phyloP scores from a whole-genome alignment of 2,888 invertebrate genomes.

The Drosophila kuntzei region DNA sequence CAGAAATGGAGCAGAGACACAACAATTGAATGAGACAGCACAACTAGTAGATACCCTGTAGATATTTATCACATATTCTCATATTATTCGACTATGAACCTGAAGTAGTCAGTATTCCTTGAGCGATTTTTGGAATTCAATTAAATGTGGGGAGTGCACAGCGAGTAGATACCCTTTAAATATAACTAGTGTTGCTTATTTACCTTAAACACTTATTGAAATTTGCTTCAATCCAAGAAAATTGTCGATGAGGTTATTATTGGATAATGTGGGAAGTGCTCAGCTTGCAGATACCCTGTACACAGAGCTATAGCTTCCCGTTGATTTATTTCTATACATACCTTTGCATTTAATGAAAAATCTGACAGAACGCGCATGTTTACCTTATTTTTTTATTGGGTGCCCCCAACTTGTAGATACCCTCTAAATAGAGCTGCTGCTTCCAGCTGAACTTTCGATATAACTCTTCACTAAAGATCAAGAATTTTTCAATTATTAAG shows the following conservation, averaged over 20 bases:
- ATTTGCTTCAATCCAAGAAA: too few species aligned
- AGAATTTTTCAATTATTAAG: too few species aligned
- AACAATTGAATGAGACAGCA: slow-evolving; percentile 23
- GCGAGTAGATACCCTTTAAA: not conserved
- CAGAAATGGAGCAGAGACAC: slow-evolving; percentile 76
- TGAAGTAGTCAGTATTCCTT: not conserved
- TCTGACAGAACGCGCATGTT: too few species aligned
- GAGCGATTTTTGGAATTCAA: not conserved
- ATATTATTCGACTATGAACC: not conserved
- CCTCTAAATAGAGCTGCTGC: too few species aligned
- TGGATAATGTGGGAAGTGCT: not conserved
- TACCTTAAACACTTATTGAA: too few species aligned
- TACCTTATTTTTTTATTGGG: too few species aligned
- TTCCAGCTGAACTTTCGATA: too few species aligned
- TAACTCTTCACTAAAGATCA: too few species aligned
- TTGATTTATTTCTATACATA: too few species aligned
- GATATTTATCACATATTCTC: not conserved
- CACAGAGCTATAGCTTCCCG: not conserved
- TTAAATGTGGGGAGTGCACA: not conserved
- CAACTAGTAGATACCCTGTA: slow-evolving; percentile 7
- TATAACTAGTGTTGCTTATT: not conserved
- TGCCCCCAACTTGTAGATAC: too few species aligned
- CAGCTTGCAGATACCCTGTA: not conserved
- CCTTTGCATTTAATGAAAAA: too few species aligned
- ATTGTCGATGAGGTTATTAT: too few species aligned